A percentile compares a stretch with the other conserved stretches of the same genome.
phyloP scores from a whole-genome alignment of 1,140 invertebrate genomes.

The Anthonomus grandis region DNA sequence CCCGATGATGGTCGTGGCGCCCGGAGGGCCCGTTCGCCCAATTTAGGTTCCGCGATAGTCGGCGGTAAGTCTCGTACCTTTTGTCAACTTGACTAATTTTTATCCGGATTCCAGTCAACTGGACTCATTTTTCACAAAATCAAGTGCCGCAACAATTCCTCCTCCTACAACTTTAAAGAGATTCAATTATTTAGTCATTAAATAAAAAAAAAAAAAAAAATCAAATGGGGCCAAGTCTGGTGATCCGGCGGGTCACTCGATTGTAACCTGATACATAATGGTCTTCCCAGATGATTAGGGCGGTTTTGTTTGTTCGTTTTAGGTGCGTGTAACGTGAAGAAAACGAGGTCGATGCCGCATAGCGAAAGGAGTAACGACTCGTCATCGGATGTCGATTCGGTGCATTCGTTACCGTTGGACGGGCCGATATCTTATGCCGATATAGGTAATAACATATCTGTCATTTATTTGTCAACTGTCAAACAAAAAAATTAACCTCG shows the following conservation, averaged over 20 bases:
- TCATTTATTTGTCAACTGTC: too few species aligned
- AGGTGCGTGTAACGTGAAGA: conserved; percentile 46
- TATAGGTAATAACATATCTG: conserved; percentile 66
- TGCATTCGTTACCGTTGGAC: conserved; percentile 67
- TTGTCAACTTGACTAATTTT: not conserved
- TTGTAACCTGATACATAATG: too few species aligned
- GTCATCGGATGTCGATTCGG: conserved; percentile 67
- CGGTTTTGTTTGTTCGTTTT: too few species aligned
- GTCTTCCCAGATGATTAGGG: too few species aligned
- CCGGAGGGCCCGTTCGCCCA: conserved; percentile 29
- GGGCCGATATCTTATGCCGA: conserved; percentile 69
- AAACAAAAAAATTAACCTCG: too few species aligned
- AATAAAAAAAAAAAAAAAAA: too few species aligned
- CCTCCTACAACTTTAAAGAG: too few species aligned
- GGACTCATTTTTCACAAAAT: too few species aligned
- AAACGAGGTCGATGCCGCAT: conserved; percentile 60
- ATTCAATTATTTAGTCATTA: not conserved
- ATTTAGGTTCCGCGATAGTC: conserved; percentile 24
- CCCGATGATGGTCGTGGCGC: conserved; percentile 21
- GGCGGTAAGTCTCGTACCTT: not conserved
- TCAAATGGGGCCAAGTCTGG: too few species aligned
- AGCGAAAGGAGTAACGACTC: conserved; percentile 72
- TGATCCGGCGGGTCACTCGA: too few species aligned
- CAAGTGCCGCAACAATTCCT: too few species aligned
- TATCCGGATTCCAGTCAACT: too few species aligned